These are phyloP conservation scores for Gnatocerus cornutus DNA, from an alignment of 2,888 invertebrate species.

Conservation along the genomic window DNA sequence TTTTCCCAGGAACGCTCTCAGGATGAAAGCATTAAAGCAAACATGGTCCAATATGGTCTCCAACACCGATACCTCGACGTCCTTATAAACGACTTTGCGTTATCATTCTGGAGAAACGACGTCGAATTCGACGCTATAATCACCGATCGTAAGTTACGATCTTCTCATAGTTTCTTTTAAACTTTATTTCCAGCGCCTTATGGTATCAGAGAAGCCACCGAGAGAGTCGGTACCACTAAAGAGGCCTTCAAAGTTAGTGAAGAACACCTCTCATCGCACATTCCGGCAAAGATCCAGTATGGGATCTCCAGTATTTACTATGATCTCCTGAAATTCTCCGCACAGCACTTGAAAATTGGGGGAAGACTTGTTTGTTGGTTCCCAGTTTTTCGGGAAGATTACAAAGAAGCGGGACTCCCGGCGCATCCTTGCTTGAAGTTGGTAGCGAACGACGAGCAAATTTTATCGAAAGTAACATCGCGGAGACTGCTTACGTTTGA, in stretches of 20 bases:
- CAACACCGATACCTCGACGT: slow-evolving; percentile 87
- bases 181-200: slow-evolving; percentile 87
- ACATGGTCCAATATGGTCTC: slow-evolving; percentile 91
- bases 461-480: slow-evolving; percentile 85
- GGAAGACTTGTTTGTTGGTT: slow-evolving; percentile 96
- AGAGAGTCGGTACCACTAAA: slow-evolving; percentile 83
- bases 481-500: slow-evolving; percentile 90
- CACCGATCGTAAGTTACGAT: slow-evolving; percentile 88
- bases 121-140: slow-evolving; percentile 92
- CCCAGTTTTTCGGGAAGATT: slow-evolving; percentile 88
- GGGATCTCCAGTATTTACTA: slow-evolving; percentile 85
- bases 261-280: slow-evolving; percentile 80
- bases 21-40: slow-evolving; percentile 91
- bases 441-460: slow-evolving; percentile 91
- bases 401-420: slow-evolving; percentile 83
- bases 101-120: slow-evolving; percentile 82
- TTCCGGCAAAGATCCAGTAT: slow-evolving; percentile 91
- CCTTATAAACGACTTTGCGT: slow-evolving; percentile 92
- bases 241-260: slow-evolving; percentile 78
- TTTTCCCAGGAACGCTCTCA: slow-evolving; percentile 76
- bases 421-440: slow-evolving; percentile 85
- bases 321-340: slow-evolving; percentile 90
- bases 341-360: slow-evolving; percentile 81
- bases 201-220: slow-evolving; percentile 95
- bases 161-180: slow-evolving; percentile 1